Base-by-base conservation (phyloP, 2,797 vertebrate species). In the Eremophila alpestris region DNA sequence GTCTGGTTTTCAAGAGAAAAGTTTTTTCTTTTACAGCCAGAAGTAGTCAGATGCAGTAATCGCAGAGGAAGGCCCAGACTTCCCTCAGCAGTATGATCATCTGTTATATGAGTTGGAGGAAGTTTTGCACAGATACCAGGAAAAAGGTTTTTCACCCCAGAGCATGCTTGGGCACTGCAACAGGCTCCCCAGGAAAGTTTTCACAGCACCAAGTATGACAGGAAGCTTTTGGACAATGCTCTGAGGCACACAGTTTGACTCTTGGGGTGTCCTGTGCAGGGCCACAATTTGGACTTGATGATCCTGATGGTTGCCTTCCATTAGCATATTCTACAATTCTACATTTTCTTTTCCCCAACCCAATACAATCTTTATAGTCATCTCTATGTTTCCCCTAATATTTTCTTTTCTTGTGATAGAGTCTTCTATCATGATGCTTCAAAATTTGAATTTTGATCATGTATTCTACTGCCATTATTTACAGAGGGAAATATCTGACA, bases 161-260 rank as follows among this genome's bases (percentile, higher is more conserved):
- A 48, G 13, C 0, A 0, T 41, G 13, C 4, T 1, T 36, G 30
- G 32, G 21, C 34, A 23, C n/a, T 51, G 29, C 16, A 45, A 58
- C 6, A 38, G 38, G 27, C 9, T 48, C 24, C 15, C 18, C 40
- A 22, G 26, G 24, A 38, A 41, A 74, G 26, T 19, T 6, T 14
- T 46, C 24, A 67, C 26, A 54, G 13, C 11, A 27, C 20, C 23
- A 45, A 43, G 15, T 19, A 4, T 26, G 8, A 10, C 21, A 27
- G 26, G 54, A 46, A 74, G 30, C 22, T 13, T 38, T 51, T 65
- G 38, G 45, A 29, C 13, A 51, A 23, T 15, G 23, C 23, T 58
- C 20, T 73, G 23, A 65, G 36, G 34, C 18, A 41, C 18, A 19
- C 4, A 2, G 6, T 67, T 16, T 79, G 13, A 23, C n/a, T 34